Evolutionary conservation across 37 sponge, comb jelly and placozoan genomes (phyloP).

Genomic region (Trichoplax adhaerens): DNA sequence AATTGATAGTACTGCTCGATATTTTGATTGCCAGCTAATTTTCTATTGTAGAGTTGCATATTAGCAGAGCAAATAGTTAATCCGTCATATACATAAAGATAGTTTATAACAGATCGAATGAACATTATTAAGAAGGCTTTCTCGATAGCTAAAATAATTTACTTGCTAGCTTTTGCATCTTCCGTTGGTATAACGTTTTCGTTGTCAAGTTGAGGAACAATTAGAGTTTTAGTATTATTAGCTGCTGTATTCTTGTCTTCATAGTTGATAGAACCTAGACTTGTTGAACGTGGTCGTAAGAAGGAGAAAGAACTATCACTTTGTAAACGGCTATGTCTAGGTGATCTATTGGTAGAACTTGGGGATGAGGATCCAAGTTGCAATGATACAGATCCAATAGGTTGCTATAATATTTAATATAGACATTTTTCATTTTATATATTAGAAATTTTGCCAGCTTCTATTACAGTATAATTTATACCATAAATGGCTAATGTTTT

Average conservation of each 20-base stretch:
- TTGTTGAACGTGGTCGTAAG: slow-evolving; percentile 5
- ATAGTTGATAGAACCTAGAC: not conserved
- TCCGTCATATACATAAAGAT: too few species aligned
- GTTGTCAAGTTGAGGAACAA: not conserved
- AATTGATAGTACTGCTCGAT: slow-evolving; percentile 65
- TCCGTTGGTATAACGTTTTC: slow-evolving; percentile 51
- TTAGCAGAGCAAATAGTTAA: not conserved
- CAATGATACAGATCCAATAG: too few species aligned
- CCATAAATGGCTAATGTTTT: too few species aligned
- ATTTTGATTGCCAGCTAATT: slow-evolving; percentile 53
- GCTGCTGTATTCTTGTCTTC: too few species aligned
- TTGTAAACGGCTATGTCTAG: slow-evolving; percentile 35
- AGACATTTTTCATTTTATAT: too few species aligned
- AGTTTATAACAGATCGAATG: too few species aligned
- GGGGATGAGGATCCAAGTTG: not conserved
- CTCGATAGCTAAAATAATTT: not conserved
- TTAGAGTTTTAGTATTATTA: too few species aligned
- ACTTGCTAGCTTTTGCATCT: slow-evolving; percentile 70
- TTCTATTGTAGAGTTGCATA: slow-evolving; percentile 25
- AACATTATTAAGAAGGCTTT: too few species aligned
- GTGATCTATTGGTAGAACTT: slow-evolving; percentile 10
- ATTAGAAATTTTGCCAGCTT: too few species aligned
- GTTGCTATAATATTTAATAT: too few species aligned
- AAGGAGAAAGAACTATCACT: slow-evolving; percentile 5
- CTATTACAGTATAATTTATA: too few species aligned